A percentile compares a stretch with the other conserved stretches of the same genome.
phyloP scores from a whole-genome alignment of 2,888 invertebrate species.

The Mantis religiosa region DNA sequence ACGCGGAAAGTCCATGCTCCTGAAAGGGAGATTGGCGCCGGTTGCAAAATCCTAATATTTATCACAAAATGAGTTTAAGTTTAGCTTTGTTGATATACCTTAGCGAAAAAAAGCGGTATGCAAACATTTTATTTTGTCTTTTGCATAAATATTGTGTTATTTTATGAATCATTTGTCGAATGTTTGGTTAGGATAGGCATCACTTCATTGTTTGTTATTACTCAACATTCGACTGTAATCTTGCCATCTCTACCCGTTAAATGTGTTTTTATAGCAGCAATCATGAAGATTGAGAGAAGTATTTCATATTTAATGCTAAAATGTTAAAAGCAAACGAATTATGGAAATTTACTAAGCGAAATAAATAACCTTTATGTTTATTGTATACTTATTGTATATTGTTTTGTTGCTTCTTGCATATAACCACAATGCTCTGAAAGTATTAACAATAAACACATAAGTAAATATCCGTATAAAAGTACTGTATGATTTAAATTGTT shows the following conservation, averaged over 20 bases:
- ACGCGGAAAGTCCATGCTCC: not conserved
- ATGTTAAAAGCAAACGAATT: no score
- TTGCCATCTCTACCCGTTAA: not conserved
- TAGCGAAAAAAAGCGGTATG: not conserved
- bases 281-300: no score
- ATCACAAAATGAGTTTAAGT: not conserved
- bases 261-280: not conserved
- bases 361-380: no score
- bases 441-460: no score
- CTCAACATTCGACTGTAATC: not conserved
- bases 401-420: no score
- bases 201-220: not conserved
- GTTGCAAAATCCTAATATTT: not conserved
- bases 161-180: not conserved
- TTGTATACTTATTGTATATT: no score
- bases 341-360: no score
- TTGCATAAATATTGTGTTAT: not conserved
- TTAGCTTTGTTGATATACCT: not conserved
- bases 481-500: no score
- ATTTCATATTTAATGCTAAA: no score
- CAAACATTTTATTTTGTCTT: not conserved
- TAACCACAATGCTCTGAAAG: no score
- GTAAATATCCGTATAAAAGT: no score
- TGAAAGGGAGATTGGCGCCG: slow-evolving; percentile 1
- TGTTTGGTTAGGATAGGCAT: not conserved